Conservation (phyloP, 2,113 vertebrate species). For the Lagenorhynchus albirostris region DNA sequence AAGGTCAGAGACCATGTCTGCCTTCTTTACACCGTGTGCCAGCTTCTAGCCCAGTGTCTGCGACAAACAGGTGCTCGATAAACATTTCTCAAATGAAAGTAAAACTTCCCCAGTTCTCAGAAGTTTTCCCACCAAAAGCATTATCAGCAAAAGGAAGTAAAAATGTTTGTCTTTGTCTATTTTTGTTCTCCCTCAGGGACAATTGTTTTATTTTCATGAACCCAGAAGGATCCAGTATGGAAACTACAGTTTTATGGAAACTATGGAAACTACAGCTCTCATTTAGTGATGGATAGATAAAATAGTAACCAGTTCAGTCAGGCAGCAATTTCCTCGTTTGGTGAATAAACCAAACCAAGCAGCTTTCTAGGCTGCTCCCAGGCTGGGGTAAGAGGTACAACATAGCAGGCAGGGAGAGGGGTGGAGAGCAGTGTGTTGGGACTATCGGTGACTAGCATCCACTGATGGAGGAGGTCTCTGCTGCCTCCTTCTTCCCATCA, state of each 20-base stretch:
- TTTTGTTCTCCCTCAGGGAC: neutral
- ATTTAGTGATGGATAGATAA: neutral
- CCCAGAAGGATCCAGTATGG: neutral
- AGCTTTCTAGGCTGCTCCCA: too few species aligned
- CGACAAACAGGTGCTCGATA: neutral
- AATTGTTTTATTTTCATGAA: neutral
- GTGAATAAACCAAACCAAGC: neutral
- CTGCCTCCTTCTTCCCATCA: neutral
- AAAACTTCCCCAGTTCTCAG: neutral
- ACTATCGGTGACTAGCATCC: neutral
- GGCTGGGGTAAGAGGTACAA: neutral
- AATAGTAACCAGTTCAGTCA: neutral
- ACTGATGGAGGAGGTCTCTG: neutral
- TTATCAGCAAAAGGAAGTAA: neutral
- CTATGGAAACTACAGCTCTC: neutral
- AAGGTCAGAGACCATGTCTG: neutral
- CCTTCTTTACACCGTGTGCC: neutral
- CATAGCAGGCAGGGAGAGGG: neutral
- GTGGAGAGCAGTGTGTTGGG: too few species aligned
- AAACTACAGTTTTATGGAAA: neutral
- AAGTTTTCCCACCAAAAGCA: neutral
- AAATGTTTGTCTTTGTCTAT: neutral
- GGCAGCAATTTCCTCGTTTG: neutral
- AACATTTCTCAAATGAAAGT: neutral
- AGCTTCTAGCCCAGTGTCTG: neutral